phyloP scores from a whole-genome alignment of 2,888 invertebrate species.

The Cataglyphis rosenhaueri region DNA sequence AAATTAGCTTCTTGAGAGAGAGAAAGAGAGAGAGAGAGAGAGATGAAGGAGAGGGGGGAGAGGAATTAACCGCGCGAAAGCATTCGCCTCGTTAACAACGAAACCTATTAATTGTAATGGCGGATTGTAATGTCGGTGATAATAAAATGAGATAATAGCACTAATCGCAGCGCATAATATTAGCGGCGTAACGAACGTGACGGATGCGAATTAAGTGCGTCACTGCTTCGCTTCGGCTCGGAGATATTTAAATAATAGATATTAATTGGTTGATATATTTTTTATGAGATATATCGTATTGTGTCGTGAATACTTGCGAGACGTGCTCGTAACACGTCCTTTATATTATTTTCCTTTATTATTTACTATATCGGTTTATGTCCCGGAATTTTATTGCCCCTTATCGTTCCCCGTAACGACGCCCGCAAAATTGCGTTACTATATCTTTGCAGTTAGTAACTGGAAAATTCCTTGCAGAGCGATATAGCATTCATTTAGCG shows the following conservation, averaged over 20 bases:
- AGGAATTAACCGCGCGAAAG: background rate
- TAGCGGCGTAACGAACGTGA: constrained; percentile 25
- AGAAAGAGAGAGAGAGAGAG: background rate
- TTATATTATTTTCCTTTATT: background rate
- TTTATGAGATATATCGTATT: background rate
- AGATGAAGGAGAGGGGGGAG: background rate
- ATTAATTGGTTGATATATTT: constrained; percentile 34
- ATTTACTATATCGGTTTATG: background rate
- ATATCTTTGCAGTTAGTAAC: background rate
- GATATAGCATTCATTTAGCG: background rate
- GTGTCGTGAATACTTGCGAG: background rate
- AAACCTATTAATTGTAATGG: constrained; percentile 38
- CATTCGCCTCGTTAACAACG: constrained; percentile 10
- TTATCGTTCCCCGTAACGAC: constrained; percentile 1
- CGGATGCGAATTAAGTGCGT: constrained; percentile 13
- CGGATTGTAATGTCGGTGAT: constrained; percentile 5
- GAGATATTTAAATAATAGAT: constrained; percentile 29
- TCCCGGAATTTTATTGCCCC: constrained; percentile 10
- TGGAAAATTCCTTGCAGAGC: background rate
- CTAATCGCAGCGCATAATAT: constrained; percentile 8
- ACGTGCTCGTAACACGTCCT: background rate
- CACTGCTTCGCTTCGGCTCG: constrained; percentile 1
- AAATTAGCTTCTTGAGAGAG: background rate
- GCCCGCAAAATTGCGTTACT: constrained; percentile 12
- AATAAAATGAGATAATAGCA: constrained; percentile 39